Conservation (phyloP, 2,797 vertebrate species). For the Clarias pachynema region DNA sequence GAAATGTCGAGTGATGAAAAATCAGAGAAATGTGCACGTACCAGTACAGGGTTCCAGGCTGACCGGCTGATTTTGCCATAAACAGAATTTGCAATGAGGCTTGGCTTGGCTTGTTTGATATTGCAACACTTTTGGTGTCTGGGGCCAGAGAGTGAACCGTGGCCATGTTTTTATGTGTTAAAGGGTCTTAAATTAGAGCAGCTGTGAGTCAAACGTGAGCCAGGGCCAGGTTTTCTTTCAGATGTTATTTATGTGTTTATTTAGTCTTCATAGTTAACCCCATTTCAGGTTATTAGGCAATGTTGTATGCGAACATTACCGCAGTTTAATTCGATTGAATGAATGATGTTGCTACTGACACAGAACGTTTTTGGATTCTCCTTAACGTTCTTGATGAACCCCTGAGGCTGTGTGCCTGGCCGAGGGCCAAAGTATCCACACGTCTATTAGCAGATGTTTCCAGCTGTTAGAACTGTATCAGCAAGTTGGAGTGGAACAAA, state of each 20-base stretch:
- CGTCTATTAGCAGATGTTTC: constrained; percentile 42
- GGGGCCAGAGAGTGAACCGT: constrained; percentile 59
- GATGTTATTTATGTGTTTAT: background rate
- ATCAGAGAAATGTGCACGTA: background rate
- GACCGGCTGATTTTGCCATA: constrained; percentile 48
- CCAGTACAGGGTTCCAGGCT: background rate
- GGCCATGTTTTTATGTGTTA: constrained; percentile 31
- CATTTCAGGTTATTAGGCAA: constrained; percentile 2
- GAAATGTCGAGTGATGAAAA: background rate
- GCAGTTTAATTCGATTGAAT: constrained; percentile 5
- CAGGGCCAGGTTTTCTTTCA: background rate
- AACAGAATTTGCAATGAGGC: constrained; percentile 67
- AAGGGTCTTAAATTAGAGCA: constrained; percentile 16
- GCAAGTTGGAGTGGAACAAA: constrained; percentile 30
- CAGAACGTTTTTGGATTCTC: background rate
- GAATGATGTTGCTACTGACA: background rate
- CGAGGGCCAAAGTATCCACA: constrained; percentile 16
- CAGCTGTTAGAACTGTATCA: constrained; percentile 51
- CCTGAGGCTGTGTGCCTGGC: constrained; percentile 28
- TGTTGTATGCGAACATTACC: background rate
- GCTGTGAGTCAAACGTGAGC: background rate
- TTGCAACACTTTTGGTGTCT: constrained; percentile 64
- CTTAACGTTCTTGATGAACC: constrained; percentile 13
- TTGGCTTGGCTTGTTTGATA: constrained; percentile 66
- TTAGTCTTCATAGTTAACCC: background rate